Percentiles rank a stretch among this genome's conserved stretches.
Conservation (phyloP, 2,888 invertebrate species). For the Criorhina ranunculi region DNA sequence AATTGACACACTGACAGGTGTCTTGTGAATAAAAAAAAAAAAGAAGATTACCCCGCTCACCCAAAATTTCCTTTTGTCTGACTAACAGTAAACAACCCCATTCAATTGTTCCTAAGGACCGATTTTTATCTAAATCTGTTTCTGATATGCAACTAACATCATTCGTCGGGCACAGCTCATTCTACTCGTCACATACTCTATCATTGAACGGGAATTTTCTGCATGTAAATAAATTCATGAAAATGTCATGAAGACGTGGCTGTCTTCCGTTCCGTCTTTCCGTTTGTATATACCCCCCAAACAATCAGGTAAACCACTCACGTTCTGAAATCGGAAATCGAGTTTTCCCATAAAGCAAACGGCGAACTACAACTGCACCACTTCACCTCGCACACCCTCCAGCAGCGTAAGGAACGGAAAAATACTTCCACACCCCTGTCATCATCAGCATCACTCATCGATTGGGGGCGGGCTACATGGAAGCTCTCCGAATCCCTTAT, state of each 20-base stretch:
- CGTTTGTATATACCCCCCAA: background rate
- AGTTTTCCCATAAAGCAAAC: slow-evolving; percentile 70
- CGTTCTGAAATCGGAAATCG: slow-evolving; percentile 69
- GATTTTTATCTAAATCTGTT: slow-evolving; percentile 57
- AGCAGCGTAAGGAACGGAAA: slow-evolving; percentile 5
- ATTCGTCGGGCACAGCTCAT: slow-evolving; percentile 16
- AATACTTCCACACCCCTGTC: slow-evolving; percentile 57
- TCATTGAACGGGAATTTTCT: slow-evolving; percentile 41
- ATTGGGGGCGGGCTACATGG: background rate
- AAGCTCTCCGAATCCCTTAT: slow-evolving; percentile 51
- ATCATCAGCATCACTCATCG: slow-evolving; percentile 62
- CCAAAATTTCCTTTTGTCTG: slow-evolving; percentile 12
- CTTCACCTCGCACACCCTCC: too few species aligned
- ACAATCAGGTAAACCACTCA: slow-evolving; percentile 69
- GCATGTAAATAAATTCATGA: slow-evolving; percentile 61
- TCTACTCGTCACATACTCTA: slow-evolving; percentile 32
- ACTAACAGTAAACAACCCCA: slow-evolving; percentile 16
- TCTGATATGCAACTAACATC: slow-evolving; percentile 41
- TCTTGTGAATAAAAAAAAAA: slow-evolving; percentile 16
- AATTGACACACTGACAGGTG: slow-evolving; percentile 44
- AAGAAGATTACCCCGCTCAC: background rate
- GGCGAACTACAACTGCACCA: slow-evolving; percentile 39
- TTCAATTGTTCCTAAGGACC: slow-evolving; percentile 15
- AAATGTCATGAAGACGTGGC: slow-evolving; percentile 43
- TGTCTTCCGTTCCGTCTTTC: slow-evolving; percentile 7